These are phyloP conservation scores for Lepidotrigona ventralis DNA, from an alignment of 1,140 invertebrate species.

Conservation along the genomic window DNA sequence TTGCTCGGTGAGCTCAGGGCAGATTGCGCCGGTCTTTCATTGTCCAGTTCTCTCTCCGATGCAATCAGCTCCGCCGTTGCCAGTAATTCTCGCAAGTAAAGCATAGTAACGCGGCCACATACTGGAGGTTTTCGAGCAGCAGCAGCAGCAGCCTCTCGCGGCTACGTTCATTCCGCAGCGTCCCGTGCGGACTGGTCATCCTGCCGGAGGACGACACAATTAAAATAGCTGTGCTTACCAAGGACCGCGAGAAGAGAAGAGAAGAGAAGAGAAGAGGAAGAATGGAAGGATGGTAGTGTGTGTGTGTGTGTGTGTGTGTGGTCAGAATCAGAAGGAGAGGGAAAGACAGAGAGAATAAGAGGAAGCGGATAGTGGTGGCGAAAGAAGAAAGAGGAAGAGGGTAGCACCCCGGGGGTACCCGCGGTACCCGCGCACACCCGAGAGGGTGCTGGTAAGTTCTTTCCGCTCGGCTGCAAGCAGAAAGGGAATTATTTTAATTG, in stretches of 20 bases:
- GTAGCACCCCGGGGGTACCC: slow-evolving; percentile 62
- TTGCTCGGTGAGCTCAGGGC: slow-evolving; percentile 8
- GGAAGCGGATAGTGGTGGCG: slow-evolving; percentile 25
- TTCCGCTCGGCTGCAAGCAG: slow-evolving; percentile 78
- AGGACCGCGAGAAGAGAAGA: slow-evolving; percentile 23
- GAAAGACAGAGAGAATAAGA: slow-evolving; percentile 47
- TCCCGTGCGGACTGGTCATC: slow-evolving; percentile 65
- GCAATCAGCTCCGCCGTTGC: slow-evolving; percentile 60
- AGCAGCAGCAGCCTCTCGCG: slow-evolving; percentile 17
- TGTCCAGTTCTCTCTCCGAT: slow-evolving; percentile 51
- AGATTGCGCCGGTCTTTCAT: slow-evolving; percentile 50
- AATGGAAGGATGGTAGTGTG: neutral
- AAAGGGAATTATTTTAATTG: slow-evolving; percentile 82
- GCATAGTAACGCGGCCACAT: slow-evolving; percentile 69
- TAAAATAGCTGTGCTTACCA: slow-evolving; percentile 77
- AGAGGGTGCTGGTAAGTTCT: slow-evolving; percentile 76
- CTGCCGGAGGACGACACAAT: slow-evolving; percentile 71
- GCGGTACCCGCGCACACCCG: slow-evolving; percentile 24
- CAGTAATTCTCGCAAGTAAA: slow-evolving; percentile 68
- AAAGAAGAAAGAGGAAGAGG: slow-evolving; percentile 52
- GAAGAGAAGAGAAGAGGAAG: slow-evolving; percentile 19
- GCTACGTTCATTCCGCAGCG: slow-evolving; percentile 58
- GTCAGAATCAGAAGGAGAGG: neutral
- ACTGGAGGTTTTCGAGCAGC: slow-evolving; percentile 58
- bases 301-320: neutral